Base-by-base conservation (phyloP, 2,888 invertebrate genomes). In the Cetonia aurata region DNA sequence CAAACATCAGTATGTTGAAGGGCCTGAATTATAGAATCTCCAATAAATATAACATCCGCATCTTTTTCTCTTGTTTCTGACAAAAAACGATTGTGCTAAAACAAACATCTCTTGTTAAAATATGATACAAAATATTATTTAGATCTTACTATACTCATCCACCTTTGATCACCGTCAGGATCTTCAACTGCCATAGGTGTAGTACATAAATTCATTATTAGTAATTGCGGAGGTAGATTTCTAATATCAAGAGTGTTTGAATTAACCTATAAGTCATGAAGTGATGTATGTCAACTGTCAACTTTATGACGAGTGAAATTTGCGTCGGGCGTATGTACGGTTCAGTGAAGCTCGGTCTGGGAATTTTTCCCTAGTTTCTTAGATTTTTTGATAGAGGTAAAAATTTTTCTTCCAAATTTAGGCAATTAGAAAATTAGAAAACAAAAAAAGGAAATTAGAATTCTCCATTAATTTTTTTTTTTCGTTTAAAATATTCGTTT, bases 1-100 rank as follows among this genome's bases (percentile, higher is more conserved):
- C 96, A 97, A 59, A 95, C 89, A 85, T 94, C 93, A 15, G 94
- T 93, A 78, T 93, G 92, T 80, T 92, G 91, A 78, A 96, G 85
- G 57, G 93, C 91, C 85, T 93, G 92, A 71, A 96, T 86, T 76
- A 96, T 90, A 55, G 95, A 95, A 85, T 96, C 97, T 0, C 96
- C 97, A 74, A 96, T 89, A 79, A 96, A 95, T 77, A 96, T 90
- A 37, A 96, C 95, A 83, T 97, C 96, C 12, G 95, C 96, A 85
- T 97, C 96, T 85, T 93, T 93, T 79, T 94, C 96, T 82, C 93
- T 91, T 6, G 94, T 93, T 83, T 96, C 94, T 10, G 90, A 89
- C 69, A 96, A 87, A 85, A 95, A 96, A 78, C 94, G 88, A 79
- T 94, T 92, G 83, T 96, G 96, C 95, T 95, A 85, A 72, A 89